Evolutionary conservation across 2,797 vertebrate genomes (phyloP).

Genomic region (Parotocinclus haroldoi): DNA sequence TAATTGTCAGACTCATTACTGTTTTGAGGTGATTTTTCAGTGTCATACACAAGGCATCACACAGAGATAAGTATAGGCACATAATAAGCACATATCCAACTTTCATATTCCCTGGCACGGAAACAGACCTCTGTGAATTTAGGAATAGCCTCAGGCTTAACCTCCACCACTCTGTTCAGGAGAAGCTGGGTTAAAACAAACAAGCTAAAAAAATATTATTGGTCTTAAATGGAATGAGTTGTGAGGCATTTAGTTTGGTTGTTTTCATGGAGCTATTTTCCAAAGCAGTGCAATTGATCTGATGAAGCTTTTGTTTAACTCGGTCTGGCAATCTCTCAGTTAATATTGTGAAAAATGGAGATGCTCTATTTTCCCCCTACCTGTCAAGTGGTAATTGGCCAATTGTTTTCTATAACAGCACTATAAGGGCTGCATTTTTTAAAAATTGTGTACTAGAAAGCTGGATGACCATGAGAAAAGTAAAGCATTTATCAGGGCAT

Average conservation of each 20-base stretch:
- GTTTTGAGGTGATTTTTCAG: no score
- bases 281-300: conserved; percentile 60
- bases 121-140: no score
- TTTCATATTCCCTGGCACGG: no score
- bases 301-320: conserved; percentile 55
- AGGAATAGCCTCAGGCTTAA: no score
- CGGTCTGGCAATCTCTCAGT: conserved; percentile 63
- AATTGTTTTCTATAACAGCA: conserved; percentile 64
- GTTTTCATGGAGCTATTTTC: conserved; percentile 37
- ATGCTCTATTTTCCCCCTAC: conserved; percentile 60
- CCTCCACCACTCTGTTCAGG: no score
- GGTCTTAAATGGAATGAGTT: no score
- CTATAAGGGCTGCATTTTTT: conserved; percentile 59
- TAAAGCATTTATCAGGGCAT: conserved; percentile 6
- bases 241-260: not conserved
- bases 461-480: conserved; percentile 50
- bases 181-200: no score
- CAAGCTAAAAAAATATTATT: no score
- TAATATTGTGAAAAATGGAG: conserved; percentile 69
- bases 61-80: no score
- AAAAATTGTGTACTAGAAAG: conserved; percentile 67
- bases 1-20: no score
- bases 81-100: no score
- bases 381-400: conserved; percentile 74
- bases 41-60: no score